A percentile compares a stretch with the other conserved stretches of the same genome.
These are phyloP conservation scores for Microtus richardsoni DNA, from an alignment of 2,113 vertebrate species.

Conservation along the genomic window DNA sequence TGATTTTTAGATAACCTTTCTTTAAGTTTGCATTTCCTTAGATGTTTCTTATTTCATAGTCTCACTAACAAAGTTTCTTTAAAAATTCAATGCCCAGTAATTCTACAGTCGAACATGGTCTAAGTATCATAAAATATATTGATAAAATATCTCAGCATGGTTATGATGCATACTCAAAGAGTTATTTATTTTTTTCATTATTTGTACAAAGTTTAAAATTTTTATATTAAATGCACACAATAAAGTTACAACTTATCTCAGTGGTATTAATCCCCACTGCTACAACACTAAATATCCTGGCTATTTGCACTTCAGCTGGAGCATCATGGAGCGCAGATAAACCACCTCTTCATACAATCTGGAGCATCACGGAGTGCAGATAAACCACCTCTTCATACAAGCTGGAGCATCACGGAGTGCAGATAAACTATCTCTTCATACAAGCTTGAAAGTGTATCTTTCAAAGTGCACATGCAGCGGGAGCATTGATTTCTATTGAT, in stretches of 20 bases:
- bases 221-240: background rate
- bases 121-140: background rate
- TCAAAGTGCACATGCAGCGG: background rate
- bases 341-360: too few relatives aligned
- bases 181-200: slow-evolving; percentile 13
- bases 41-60: background rate
- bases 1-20: background rate
- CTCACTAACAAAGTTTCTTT: background rate
- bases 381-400: background rate
- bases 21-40: background rate
- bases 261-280: background rate
- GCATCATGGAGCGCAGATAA: background rate
- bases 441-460: background rate
- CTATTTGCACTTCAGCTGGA: background rate
- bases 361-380: background rate
- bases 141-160: slow-evolving; percentile 24
- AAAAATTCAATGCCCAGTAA: background rate
- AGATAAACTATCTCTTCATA: background rate
- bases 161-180: background rate
- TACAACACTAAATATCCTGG: background rate
- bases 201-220: background rate
- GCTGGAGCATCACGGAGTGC: background rate
- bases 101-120: background rate
- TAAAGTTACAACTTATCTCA: background rate
- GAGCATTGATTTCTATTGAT: background rate